phyloP scores from a whole-genome alignment of 2,888 invertebrate species.

The Smittia aterrima region DNA sequence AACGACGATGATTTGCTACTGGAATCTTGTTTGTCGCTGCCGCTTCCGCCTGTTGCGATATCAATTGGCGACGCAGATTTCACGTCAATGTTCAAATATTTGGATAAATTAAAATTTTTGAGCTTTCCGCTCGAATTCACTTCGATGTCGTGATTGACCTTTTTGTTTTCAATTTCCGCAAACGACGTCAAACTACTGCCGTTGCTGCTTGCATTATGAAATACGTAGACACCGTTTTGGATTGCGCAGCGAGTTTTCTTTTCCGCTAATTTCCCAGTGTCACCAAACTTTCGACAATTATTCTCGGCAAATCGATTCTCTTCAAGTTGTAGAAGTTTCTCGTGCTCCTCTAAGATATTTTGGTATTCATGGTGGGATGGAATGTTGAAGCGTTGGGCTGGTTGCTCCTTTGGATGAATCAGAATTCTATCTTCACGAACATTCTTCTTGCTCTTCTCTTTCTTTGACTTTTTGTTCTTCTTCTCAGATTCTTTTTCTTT shows the following conservation, averaged over 20 bases:
- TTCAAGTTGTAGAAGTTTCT: conserved; percentile 3
- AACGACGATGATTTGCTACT: conserved; percentile 26
- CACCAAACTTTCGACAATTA: conserved; percentile 44
- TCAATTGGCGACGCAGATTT: conserved; percentile 26
- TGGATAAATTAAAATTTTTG: conserved; percentile 39
- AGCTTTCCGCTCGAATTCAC: background rate
- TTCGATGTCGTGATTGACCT: background rate
- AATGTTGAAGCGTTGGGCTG: conserved; percentile 43
- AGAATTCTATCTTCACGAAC: conserved; percentile 26
- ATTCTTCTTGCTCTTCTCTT: conserved; percentile 32
- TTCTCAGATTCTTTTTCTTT: conserved; percentile 43
- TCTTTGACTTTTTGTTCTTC: conserved; percentile 41
- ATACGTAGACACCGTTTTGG: conserved; percentile 32
- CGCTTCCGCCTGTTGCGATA: conserved; percentile 19
- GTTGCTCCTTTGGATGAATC: conserved; percentile 12
- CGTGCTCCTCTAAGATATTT: conserved; percentile 43
- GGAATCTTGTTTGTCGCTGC: conserved; percentile 4
- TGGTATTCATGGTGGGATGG: conserved; percentile 44
- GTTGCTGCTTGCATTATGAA: conserved; percentile 41
- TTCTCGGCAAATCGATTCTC: conserved; percentile 23
- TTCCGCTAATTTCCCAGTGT: conserved; percentile 41
- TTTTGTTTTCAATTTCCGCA: conserved; percentile 42
- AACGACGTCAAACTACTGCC: conserved; percentile 43
- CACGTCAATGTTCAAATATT: conserved; percentile 44
- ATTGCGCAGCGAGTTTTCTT: conserved; percentile 6